Base-by-base conservation (phyloP, 2,888 invertebrate species). In the Candidula unifasciata region DNA sequence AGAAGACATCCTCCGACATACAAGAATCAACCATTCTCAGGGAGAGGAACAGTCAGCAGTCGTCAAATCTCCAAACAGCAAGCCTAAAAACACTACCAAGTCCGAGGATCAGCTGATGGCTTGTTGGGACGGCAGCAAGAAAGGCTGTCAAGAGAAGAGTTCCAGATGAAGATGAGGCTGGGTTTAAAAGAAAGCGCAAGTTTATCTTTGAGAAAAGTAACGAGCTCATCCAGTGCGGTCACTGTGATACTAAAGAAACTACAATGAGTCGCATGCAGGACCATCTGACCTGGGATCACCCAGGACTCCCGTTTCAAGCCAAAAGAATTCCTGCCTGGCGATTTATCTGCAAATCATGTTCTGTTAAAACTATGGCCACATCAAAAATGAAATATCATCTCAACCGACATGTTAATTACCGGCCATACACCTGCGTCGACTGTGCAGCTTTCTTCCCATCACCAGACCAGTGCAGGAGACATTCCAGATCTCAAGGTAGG, bases 371-470 rank as follows among this genome's bases (percentile, higher is more conserved):
- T 27, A 82, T 86, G 79, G 87, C 87, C 33, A 86, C 85, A 27
- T 85, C 87, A 71, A 88, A 87, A 83, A 88, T 88, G 88, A 82
- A 86, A n/a, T 87, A 87, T 76, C 88, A 88, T 83, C 83, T 87
- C 64, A 87, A 87, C 64, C 85, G 88, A 24, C 88, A 88, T 82
- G 85, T 88, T 54, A 87, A 86, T 79, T 88, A 88, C 80, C 79
- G 86, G 16, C 88, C 88, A 5, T 88, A 87, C 85, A 87, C 87
- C 21, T 88, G 88, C 80, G 84, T 79, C 35, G 84, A 87, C 60
- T 88, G 88, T 74, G 85, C 87, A 2, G 74, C 86, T 16, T 82
- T 84, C 69, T 88, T 86, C 68, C 86, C 87, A 0, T 88, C 88
- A n/a, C 87, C 88, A 18, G 88, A 88, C 76, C 87, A 88, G 83